Conservation (phyloP, 2,797 vertebrate species). For the Cynopterus sphinx region DNA sequence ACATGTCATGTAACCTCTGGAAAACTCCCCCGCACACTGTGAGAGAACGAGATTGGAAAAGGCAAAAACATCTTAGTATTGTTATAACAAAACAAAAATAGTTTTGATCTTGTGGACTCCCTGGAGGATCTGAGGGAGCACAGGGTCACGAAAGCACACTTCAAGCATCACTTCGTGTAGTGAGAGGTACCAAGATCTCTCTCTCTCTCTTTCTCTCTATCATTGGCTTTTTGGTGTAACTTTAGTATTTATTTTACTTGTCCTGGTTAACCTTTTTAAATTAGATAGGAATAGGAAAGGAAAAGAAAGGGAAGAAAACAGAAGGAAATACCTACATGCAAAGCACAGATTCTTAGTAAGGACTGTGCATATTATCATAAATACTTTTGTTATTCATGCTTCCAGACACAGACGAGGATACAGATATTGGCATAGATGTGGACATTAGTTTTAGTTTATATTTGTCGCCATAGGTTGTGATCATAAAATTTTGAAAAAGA, state of each 20-base stretch:
- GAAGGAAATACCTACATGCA: not conserved
- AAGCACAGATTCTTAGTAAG: not conserved
- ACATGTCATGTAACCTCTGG: not conserved
- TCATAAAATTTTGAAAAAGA: not conserved
- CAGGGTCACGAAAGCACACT: not conserved
- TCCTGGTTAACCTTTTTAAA: not conserved
- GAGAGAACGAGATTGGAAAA: not conserved
- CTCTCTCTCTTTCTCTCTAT: not conserved
- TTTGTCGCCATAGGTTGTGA: not conserved
- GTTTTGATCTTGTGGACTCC: not conserved
- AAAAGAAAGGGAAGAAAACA: not conserved
- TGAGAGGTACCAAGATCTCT: not conserved
- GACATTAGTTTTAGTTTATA: not conserved
- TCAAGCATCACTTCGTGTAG: not conserved
- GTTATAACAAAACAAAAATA: not conserved
- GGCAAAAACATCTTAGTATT: not conserved
- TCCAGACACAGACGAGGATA: not conserved
- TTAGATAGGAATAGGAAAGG: not conserved
- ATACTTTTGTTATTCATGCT: not conserved
- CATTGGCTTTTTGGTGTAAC: not conserved
- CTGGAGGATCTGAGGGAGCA: not conserved
- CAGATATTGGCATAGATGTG: too few relatives aligned
- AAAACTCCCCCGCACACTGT: not conserved
- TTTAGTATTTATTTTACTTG: not conserved
- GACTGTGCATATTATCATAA: fast-evolving